A percentile compares a stretch with the other conserved stretches of the same genome.
Evolutionary conservation across 2,113 vertebrate species (phyloP).

Genomic region (Pomatorhinus ruficollis): DNA sequence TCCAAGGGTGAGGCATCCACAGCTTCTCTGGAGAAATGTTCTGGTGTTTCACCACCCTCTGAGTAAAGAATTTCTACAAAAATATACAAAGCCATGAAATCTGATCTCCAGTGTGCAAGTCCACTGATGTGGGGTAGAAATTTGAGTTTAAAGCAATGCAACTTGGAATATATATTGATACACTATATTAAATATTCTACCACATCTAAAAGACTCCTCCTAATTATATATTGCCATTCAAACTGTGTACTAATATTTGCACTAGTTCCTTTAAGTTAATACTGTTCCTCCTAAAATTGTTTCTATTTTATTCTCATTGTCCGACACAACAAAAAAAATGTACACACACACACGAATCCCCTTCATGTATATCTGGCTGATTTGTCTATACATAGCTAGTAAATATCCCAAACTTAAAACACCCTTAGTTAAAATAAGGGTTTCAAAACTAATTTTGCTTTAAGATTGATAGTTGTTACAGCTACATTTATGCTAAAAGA

Average conservation of each 20-base stretch:
- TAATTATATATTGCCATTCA: background rate
- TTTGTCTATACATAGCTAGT: background rate
- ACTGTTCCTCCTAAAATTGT: background rate
- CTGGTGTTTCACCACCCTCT: background rate
- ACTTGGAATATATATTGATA: background rate
- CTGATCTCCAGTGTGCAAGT: background rate
- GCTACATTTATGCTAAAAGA: background rate
- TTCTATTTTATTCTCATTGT: background rate
- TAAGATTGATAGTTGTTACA: background rate
- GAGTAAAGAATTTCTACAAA: background rate
- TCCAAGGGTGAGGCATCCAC: background rate
- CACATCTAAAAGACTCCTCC: background rate
- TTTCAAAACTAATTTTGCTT: background rate
- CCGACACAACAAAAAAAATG: background rate
- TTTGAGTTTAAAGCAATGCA: background rate
- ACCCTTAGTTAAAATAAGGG: background rate
- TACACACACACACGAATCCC: rapidly evolving
- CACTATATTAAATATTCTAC: background rate
- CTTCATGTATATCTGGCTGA: background rate
- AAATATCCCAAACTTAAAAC: background rate
- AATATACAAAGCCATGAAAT: background rate
- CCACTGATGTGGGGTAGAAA: background rate
- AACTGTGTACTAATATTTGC: background rate
- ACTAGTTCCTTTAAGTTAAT: background rate
- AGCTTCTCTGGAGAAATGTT: background rate